Conservation (phyloP, 2,797 vertebrate species). For the Urosaurus nigricauda region DNA sequence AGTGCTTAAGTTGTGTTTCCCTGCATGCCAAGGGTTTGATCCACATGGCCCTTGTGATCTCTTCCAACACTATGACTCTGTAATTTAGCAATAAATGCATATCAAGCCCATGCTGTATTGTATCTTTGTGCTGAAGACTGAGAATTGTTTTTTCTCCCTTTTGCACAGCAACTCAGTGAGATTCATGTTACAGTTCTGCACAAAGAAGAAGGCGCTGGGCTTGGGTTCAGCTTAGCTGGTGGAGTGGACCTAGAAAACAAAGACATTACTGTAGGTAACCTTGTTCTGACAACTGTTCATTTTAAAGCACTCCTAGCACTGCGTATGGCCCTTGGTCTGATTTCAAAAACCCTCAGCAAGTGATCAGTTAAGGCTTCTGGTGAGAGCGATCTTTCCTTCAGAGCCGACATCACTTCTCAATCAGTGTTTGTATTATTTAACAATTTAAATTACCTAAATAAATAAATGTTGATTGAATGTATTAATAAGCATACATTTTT, state of each 20-base stretch:
- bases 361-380: background rate
- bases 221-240: slow-evolving; percentile 95
- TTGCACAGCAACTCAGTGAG: slow-evolving; percentile 88
- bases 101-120: background rate
- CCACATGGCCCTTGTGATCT: no score
- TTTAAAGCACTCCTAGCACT: background rate
- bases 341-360: background rate
- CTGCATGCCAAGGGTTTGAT: no score
- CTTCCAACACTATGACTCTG: no score
- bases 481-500: no score
- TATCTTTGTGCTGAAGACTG: background rate
- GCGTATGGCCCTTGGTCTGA: background rate
- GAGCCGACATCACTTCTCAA: background rate
- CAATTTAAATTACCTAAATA: no score
- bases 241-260: slow-evolving; percentile 93
- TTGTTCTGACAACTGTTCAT: background rate
- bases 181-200: slow-evolving; percentile 93
- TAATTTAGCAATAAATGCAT: no score
- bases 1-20: no score
- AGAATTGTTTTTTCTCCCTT: slow-evolving; percentile 15
- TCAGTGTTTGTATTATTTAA: no score
- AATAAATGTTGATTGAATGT: no score
- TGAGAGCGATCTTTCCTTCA: background rate
- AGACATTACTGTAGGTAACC: slow-evolving; percentile 86
- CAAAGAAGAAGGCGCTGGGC: slow-evolving; percentile 91